Conservation (phyloP, 2,797 vertebrate species). For the Periparus ater region DNA sequence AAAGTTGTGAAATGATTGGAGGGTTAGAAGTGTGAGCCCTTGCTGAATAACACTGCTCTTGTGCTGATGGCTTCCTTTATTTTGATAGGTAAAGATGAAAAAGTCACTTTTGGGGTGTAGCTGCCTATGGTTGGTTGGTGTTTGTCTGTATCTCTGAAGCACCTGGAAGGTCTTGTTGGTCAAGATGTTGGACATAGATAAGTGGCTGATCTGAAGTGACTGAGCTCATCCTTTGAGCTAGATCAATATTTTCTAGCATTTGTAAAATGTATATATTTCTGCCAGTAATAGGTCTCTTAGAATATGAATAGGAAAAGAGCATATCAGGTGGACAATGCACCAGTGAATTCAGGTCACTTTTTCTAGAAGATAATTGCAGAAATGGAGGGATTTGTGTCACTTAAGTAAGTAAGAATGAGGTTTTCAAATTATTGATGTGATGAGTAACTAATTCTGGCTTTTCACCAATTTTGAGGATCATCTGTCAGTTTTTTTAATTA, state of each 20-base stretch:
- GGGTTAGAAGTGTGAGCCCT: not conserved
- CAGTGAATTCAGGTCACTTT: not conserved
- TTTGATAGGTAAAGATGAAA: not conserved
- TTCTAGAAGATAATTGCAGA: not conserved
- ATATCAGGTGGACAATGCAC: not conserved
- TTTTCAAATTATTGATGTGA: not conserved
- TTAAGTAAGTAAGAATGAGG: not conserved
- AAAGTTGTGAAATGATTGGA: not conserved
- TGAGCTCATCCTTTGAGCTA: not conserved
- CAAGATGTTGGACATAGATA: not conserved
- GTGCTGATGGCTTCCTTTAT: not conserved
- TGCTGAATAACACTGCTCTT: not conserved
- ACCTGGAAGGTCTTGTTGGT: not conserved
- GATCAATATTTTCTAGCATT: not conserved
- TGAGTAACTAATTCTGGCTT: not conserved
- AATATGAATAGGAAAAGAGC: not conserved
- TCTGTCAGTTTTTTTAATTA: not conserved
- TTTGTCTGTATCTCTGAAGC: not conserved
- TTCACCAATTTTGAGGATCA: not conserved
- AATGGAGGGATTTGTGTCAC: not conserved
- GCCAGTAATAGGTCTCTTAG: not conserved
- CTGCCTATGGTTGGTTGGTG: not conserved
- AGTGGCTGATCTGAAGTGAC: not conserved
- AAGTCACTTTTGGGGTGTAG: not conserved
- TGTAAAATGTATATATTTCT: not conserved